Percentiles rank a stretch among this genome's conserved stretches.
Conservation (phyloP, 2,797 vertebrate species). For the Masticophis lateralis region DNA sequence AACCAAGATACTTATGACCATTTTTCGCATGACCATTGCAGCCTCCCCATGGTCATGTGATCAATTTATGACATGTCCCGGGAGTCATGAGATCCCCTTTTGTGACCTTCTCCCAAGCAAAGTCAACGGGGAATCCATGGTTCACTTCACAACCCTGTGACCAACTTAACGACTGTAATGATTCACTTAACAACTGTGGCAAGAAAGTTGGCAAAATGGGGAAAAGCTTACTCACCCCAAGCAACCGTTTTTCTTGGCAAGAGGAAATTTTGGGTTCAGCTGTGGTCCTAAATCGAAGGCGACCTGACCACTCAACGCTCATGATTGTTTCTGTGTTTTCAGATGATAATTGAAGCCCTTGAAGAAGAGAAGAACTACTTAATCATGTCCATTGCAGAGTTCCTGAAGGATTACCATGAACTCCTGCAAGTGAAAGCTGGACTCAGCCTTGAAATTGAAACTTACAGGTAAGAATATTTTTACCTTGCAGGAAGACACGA, state of each 20-base stretch:
- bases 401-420: conserved; percentile 86
- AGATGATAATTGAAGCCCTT: conserved; percentile 84
- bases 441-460: conserved; percentile 89
- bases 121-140: not conserved
- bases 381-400: conserved; percentile 77
- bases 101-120: not conserved
- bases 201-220: not conserved
- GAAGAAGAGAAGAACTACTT: conserved; percentile 84
- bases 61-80: not conserved
- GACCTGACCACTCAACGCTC: rapidly evolving
- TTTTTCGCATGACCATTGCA: not conserved
- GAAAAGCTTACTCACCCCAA: not conserved
- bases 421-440: conserved; percentile 89
- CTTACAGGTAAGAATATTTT: conserved; percentile 83
- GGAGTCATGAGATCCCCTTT: not conserved
- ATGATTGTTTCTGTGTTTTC: conserved; percentile 23
- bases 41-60: not conserved
- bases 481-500: not conserved
- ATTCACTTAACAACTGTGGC: not conserved
- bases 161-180: not conserved
- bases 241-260: not conserved
- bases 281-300: not conserved
- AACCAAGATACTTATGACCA: not conserved
- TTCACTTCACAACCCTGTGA: not conserved
- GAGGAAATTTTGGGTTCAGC: not conserved